These are phyloP conservation scores for Trachurus trachurus DNA, from an alignment of 2,797 vertebrate species.

Conservation along the genomic window DNA sequence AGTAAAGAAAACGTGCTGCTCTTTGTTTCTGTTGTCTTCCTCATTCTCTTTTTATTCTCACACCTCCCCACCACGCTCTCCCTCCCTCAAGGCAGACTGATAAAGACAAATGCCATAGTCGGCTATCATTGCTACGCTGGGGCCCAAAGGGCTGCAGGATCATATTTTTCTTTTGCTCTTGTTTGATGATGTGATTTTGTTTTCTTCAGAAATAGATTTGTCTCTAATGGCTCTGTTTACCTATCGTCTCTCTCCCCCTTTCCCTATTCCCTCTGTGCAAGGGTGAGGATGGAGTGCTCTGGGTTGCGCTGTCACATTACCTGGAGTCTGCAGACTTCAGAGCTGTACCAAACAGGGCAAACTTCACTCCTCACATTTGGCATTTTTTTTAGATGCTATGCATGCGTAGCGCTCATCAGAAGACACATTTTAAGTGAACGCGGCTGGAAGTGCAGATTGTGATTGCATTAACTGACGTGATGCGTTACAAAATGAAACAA, in stretches of 20 bases:
- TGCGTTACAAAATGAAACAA: slow-evolving; percentile 20
- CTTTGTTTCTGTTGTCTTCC: slow-evolving; percentile 68
- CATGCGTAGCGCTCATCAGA: slow-evolving; percentile 24
- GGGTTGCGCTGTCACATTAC: slow-evolving; percentile 72
- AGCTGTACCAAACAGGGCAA: slow-evolving; percentile 51
- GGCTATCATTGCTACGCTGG: slow-evolving; percentile 82
- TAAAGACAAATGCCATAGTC: slow-evolving; percentile 90
- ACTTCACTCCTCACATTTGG: slow-evolving; percentile 32
- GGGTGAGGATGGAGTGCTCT: slow-evolving; percentile 73
- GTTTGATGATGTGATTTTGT: slow-evolving; percentile 92
- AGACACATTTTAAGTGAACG: slow-evolving; percentile 1
- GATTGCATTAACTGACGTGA: slow-evolving; percentile 14
- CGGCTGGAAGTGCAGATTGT: neutral
- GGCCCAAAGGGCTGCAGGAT: slow-evolving; percentile 83
- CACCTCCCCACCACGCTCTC: slow-evolving; percentile 69
- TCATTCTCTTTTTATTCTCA: slow-evolving; percentile 72
- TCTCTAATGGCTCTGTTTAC: slow-evolving; percentile 91
- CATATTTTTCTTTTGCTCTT: slow-evolving; percentile 89
- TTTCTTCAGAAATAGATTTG: slow-evolving; percentile 91
- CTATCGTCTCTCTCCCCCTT: slow-evolving; percentile 76
- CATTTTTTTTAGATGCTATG: slow-evolving; percentile 32
- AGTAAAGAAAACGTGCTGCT: slow-evolving; percentile 59
- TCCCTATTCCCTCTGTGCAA: slow-evolving; percentile 68
- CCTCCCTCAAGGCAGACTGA: slow-evolving; percentile 84
- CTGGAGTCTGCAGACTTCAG: slow-evolving; percentile 58